These are phyloP conservation scores for Heterochromis multidens DNA, from an alignment of 2,113 vertebrate species.

Conservation along the genomic window DNA sequence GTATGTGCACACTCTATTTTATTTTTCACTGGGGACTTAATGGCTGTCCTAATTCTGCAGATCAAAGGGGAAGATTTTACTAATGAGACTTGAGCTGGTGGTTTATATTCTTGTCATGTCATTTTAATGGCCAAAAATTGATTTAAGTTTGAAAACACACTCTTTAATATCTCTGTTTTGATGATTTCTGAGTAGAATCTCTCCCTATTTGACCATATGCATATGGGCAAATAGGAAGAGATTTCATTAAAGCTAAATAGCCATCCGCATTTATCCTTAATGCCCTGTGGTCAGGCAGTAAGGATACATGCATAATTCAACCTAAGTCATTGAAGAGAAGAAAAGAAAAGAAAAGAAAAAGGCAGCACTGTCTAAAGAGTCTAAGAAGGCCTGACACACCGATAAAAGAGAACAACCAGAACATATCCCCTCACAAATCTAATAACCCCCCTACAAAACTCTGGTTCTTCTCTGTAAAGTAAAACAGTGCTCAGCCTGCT, in stretches of 20 bases:
- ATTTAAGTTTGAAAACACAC: not conserved
- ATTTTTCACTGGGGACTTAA: not conserved
- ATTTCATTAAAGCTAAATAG: not conserved
- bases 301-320: not conserved
- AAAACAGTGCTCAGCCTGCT: not conserved
- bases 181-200: not conserved
- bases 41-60: not conserved
- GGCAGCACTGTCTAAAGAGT: not conserved
- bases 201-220: not conserved
- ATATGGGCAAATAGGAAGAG: too few species aligned
- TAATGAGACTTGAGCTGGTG: not conserved
- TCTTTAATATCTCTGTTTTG: not conserved
- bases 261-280: not conserved
- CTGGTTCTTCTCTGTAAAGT: not conserved
- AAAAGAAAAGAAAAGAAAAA: not conserved
- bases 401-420: not conserved
- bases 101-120: not conserved
- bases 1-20: not conserved
- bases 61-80: not conserved
- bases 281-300: not conserved
- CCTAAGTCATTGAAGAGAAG: not conserved
- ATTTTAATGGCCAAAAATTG: not conserved
- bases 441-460: slow-evolving; percentile 39
- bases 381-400: not conserved
- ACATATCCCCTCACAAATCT: not conserved